Percentiles rank a stretch among this genome's conserved stretches.
phyloP scores from a whole-genome alignment of 2,113 vertebrate genomes.

The Tachysurus fulvidraco region DNA sequence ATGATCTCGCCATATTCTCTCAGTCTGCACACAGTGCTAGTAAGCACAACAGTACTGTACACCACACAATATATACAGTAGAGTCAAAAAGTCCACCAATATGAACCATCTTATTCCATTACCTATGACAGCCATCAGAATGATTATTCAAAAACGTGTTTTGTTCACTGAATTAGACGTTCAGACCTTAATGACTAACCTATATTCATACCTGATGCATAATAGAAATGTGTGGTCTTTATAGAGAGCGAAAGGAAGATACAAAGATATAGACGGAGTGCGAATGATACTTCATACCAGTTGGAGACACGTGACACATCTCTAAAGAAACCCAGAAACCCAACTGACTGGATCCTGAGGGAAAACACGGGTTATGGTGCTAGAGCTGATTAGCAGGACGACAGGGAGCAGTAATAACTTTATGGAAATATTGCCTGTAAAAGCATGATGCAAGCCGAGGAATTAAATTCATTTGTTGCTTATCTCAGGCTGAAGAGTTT shows the following conservation, averaged over 20 bases:
- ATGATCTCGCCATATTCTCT: not conserved
- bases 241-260: not conserved
- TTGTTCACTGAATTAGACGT: not conserved
- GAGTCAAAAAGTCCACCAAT: not conserved
- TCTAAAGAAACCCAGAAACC: not conserved
- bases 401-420: constrained; percentile 49
- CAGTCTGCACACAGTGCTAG: not conserved
- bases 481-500: not conserved
- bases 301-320: not conserved
- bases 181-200: not conserved
- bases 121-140: not conserved
- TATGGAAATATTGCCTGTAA: constrained; percentile 59
- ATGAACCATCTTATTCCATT: not conserved
- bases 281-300: not conserved
- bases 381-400: constrained; percentile 66
- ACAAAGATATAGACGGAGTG: not conserved
- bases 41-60: not conserved
- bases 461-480: not conserved
- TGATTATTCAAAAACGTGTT: not conserved
- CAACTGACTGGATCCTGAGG: constrained; percentile 58
- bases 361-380: constrained; percentile 62
- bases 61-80: not conserved
- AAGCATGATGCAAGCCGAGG: constrained; percentile 36
- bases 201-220: not conserved
- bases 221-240: not conserved